Base-by-base conservation (phyloP, 2,797 vertebrate species). In the Cynodonichthys magdalenae region DNA sequence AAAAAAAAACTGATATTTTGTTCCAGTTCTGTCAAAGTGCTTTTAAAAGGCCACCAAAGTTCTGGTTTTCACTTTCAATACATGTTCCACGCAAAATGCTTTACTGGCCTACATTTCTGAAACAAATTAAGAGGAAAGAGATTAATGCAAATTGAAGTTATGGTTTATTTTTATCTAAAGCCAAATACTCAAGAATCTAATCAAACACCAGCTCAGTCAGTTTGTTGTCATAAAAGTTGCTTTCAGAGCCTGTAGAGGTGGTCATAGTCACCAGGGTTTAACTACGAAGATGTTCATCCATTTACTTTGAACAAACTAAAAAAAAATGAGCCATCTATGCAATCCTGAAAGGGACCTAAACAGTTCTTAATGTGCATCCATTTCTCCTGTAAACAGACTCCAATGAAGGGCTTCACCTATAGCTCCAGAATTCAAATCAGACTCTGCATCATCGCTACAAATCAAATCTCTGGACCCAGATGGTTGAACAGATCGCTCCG, bases 391-490 rank as follows among this genome's bases (percentile, higher is more conserved):
- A 44, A 79, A 73, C 48, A 59, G 67, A 68, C 17, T 54, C 7
- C 0, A 61, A 58, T 12, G 15, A 69, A 68, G 50, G 17, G 27
- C 24, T 64, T 71, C 64, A 52, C 55, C 41, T 20, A 45, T 50
- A 44, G 9, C 9, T 28, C 46, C 56, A 81, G 54, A 50, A 36
- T 70, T 24, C 55, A 49, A 75, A 55, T 60, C 56, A 12, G 60
- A 59, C 18, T n/a, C 19, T 1, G 15, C 4, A 0, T 52, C 19
- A 0, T 54, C 34, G 17, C 1, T 51, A 60, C 63, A 68, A 14
- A 18, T 8, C 0, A 18, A 20, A 31, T 47, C 48, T 14, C 12
- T 53, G 20, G 59, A 36, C 7, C 19, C 47, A 12, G 28, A 3
- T 50, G 50, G 28, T 19, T 54, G 24, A 46, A 6, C 24, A 18